phyloP scores from a whole-genome alignment of 2,797 vertebrate genomes.

The Acanthopagrus latus region DNA sequence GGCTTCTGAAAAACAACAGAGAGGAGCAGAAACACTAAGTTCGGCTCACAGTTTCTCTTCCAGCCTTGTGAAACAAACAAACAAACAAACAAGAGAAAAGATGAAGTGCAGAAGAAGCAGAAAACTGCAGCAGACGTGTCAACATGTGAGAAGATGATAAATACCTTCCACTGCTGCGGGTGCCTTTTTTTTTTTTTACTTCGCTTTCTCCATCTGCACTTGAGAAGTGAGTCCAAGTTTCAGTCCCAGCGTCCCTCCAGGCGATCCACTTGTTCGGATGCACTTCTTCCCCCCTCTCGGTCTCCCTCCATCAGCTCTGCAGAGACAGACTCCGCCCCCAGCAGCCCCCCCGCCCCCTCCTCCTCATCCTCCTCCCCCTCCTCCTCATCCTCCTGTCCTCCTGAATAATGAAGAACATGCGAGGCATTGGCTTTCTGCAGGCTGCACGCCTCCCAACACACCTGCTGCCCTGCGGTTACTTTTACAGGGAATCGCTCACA shows the following conservation, averaged over 20 bases:
- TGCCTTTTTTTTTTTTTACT: conserved; percentile 11
- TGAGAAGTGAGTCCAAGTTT: conserved; percentile 40
- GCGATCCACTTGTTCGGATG: conserved; percentile 57
- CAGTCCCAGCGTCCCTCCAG: conserved; percentile 36
- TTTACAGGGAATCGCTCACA: conserved; percentile 3
- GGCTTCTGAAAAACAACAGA: background rate
- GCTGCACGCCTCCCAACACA: conserved; percentile 28
- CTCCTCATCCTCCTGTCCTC: conserved; percentile 37
- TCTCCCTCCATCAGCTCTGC: conserved; percentile 61
- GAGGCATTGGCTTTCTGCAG: conserved; percentile 37
- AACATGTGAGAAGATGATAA: conserved; percentile 22
- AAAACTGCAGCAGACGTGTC: background rate
- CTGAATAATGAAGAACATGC: conserved; percentile 75
- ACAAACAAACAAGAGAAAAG: background rate
- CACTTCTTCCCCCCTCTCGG: conserved; percentile 22
- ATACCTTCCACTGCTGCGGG: conserved; percentile 63
- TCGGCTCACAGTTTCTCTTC: background rate
- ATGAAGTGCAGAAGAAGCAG: background rate
- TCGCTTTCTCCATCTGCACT: conserved; percentile 65
- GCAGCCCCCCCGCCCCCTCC: conserved; percentile 16
- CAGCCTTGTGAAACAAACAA: background rate
- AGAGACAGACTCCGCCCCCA: conserved; percentile 68
- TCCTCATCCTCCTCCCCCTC: background rate
- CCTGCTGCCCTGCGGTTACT: conserved; percentile 22
- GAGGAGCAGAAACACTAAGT: background rate